Percentiles rank a stretch among this genome's conserved stretches.
These are phyloP conservation scores for Serripes groenlandicus DNA, from an alignment of 2,888 invertebrate species.

Conservation along the genomic window DNA sequence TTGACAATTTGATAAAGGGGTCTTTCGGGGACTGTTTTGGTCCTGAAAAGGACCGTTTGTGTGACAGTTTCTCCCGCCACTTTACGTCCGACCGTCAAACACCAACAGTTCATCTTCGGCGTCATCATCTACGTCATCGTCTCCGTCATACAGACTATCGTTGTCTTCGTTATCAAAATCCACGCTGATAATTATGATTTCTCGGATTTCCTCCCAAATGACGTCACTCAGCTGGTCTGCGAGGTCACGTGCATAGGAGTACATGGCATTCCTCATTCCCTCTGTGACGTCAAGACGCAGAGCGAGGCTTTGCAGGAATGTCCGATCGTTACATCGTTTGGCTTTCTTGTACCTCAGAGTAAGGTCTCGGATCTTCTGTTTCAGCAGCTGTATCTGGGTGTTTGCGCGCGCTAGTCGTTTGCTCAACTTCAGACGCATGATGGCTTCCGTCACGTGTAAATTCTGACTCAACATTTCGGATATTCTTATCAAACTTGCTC, in stretches of 20 bases:
- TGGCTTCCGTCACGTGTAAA: neutral
- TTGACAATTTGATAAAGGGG: neutral
- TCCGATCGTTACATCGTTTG: neutral
- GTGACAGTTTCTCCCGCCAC: neutral
- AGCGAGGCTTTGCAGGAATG: conserved; percentile 39
- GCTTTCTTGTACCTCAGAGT: conserved; percentile 43
- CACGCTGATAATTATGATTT: conserved; percentile 42
- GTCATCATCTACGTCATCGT: conserved; percentile 33
- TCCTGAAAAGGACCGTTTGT: conserved; percentile 57
- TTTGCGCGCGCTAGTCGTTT: conserved; percentile 32
- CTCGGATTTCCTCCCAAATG: conserved; percentile 35
- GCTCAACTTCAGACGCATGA: conserved; percentile 14
- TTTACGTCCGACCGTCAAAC: neutral
- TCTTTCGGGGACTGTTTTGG: conserved; percentile 4
- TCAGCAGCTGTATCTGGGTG: conserved; percentile 39
- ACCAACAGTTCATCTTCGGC: conserved; percentile 27
- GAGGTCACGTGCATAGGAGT: conserved; percentile 49
- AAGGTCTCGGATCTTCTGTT: conserved; percentile 41
- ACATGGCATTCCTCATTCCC: conserved; percentile 55
- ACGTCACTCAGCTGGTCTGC: conserved; percentile 56
- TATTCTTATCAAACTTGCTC: neutral
- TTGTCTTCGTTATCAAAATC: conserved; percentile 61
- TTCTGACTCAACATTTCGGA: neutral
- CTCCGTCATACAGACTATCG: conserved; percentile 28
- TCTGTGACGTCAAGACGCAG: conserved; percentile 58